These are phyloP conservation scores for Agrenia bidenticulata DNA, from an alignment of 2,888 invertebrate species.

Conservation along the genomic window DNA sequence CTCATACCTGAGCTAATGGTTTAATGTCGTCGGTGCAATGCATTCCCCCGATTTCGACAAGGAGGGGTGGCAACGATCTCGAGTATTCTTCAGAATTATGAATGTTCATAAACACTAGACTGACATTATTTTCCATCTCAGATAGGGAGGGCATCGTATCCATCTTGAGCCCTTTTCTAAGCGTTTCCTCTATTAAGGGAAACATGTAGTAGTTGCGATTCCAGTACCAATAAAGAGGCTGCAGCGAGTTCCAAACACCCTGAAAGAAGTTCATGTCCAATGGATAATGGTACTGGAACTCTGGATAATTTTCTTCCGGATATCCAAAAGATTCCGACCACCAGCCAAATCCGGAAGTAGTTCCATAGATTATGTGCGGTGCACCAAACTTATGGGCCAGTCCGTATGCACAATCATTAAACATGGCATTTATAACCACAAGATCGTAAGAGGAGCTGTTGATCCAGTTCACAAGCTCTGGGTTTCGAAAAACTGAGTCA, in stretches of 20 bases:
- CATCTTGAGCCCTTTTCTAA: conserved; percentile 30
- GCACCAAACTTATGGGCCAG: conserved; percentile 36
- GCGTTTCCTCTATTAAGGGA: conserved; percentile 29
- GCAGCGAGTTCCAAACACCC: conserved; percentile 23
- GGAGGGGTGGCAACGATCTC: conserved; percentile 32
- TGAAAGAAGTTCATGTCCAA: conserved; percentile 30
- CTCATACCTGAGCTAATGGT: conserved; percentile 28
- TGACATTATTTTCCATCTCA: conserved; percentile 37
- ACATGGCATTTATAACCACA: conserved; percentile 37
- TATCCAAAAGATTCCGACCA: conserved; percentile 30
- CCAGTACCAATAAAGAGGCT: conserved; percentile 18
- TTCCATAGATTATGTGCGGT: conserved; percentile 36
- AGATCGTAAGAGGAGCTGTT: conserved; percentile 41
- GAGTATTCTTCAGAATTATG: conserved; percentile 41
- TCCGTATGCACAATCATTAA: conserved; percentile 47
- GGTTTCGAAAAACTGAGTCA: conserved; percentile 21
- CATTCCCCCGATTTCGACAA: conserved; percentile 34
- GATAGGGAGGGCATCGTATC: conserved; percentile 28
- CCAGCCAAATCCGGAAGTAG: conserved; percentile 35
- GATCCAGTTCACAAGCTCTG: conserved; percentile 31
- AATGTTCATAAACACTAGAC: conserved; percentile 41
- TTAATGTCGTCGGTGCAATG: conserved; percentile 20
- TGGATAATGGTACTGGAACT: conserved; percentile 29
- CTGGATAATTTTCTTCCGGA: conserved; percentile 23
- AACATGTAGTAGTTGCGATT: conserved; percentile 21